Evolutionary conservation across 2,113 vertebrate species (phyloP).

Genomic region (Rhea pennata): DNA sequence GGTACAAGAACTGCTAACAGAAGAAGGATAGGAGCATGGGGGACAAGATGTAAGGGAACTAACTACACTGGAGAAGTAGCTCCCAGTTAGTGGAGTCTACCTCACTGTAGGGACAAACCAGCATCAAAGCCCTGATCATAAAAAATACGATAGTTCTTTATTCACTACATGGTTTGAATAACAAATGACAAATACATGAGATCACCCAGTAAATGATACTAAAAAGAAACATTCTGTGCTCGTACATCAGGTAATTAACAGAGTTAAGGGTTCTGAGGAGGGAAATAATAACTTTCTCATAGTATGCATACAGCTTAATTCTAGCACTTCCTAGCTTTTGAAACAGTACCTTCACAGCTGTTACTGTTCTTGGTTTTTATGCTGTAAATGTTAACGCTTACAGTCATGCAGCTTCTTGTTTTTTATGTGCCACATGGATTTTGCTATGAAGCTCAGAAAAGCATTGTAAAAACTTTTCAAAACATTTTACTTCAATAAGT

Average conservation of each 20-base stretch:
- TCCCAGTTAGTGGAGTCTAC: background rate
- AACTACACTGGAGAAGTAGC: background rate
- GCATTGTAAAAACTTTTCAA: background rate
- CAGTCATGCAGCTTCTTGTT: background rate
- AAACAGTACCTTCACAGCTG: background rate
- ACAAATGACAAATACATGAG: background rate
- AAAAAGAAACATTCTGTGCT: background rate
- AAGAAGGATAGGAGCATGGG: background rate
- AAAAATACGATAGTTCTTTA: background rate
- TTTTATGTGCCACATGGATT: background rate
- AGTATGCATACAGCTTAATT: background rate
- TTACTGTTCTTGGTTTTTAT: background rate
- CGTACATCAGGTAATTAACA: background rate
- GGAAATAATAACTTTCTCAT: background rate
- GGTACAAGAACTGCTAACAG: background rate
- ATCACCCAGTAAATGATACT: background rate
- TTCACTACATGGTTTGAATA: background rate
- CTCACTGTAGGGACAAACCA: background rate
- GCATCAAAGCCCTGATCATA: background rate
- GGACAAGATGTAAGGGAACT: background rate
- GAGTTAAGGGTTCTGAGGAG: background rate
- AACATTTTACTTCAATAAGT: background rate
- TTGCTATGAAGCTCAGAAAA: background rate
- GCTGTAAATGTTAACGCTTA: background rate
- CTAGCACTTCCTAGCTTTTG: background rate